Evolutionary conservation across 2,888 invertebrate species (phyloP).

Genomic region (Lutraria lutraria): DNA sequence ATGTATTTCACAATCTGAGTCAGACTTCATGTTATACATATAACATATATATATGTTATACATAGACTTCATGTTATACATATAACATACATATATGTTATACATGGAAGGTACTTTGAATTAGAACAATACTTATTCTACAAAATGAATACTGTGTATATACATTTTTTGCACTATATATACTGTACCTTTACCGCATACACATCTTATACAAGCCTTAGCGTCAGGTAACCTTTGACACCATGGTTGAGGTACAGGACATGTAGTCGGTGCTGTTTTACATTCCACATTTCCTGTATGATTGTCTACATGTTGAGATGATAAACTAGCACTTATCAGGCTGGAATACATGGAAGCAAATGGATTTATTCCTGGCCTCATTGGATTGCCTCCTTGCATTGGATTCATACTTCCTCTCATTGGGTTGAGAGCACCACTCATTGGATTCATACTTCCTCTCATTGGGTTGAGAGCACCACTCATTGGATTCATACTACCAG

Average conservation of each 20-base stretch:
- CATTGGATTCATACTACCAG: slow-evolving; percentile 8
- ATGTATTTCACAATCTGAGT: too few species aligned
- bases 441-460: slow-evolving; percentile 57
- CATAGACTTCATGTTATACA: too few species aligned
- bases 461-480: slow-evolving; percentile 14
- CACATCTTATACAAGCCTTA: slow-evolving; percentile 66
- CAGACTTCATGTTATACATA: too few species aligned
- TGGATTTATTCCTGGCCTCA: slow-evolving; percentile 36
- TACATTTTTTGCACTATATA: too few species aligned
- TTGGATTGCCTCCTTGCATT: slow-evolving; percentile 32
- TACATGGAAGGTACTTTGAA: too few species aligned
- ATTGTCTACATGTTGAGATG: slow-evolving; percentile 8
- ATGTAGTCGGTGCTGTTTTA: slow-evolving; percentile 65
- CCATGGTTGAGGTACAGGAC: slow-evolving; percentile 71
- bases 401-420: background rate
- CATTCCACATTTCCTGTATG: slow-evolving; percentile 35
- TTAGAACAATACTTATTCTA: too few species aligned
- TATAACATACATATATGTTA: too few species aligned
- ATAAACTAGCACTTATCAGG: slow-evolving; percentile 32
- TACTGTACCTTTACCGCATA: slow-evolving; percentile 66
- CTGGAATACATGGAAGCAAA: slow-evolving; percentile 58
- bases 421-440: slow-evolving; percentile 49
- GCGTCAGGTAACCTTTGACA: slow-evolving; percentile 63
- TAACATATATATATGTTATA: too few species aligned
- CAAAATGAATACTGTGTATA: too few species aligned